phyloP scores from a whole-genome alignment of 2,113 vertebrate genomes.

The Stictonetta naevosa region DNA sequence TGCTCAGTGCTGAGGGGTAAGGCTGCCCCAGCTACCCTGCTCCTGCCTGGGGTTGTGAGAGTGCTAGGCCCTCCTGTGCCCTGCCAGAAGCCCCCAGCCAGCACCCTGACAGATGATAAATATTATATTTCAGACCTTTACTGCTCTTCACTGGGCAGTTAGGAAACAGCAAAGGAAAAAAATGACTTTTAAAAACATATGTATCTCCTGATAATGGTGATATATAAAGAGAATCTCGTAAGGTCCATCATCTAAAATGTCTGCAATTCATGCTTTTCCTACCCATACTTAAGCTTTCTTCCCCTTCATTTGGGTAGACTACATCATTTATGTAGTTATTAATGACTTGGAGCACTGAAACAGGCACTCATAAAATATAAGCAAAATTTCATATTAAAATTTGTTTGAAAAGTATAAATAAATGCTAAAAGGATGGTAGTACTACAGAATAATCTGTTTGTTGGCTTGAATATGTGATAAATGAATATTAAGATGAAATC shows the following conservation, averaged over 20 bases:
- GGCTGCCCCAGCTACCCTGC: background rate
- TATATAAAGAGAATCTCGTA: background rate
- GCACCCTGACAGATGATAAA: background rate
- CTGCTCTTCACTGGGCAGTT: background rate
- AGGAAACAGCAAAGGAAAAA: background rate
- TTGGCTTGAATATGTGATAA: background rate
- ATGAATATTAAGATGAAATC: background rate
- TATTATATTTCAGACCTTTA: background rate
- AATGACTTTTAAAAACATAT: background rate
- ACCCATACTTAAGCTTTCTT: background rate
- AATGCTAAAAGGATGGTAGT: background rate
- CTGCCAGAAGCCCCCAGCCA: background rate
- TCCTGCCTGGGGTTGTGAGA: background rate
- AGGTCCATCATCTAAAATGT: background rate
- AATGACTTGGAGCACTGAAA: background rate
- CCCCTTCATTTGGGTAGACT: background rate
- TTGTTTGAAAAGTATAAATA: background rate
- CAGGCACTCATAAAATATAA: background rate
- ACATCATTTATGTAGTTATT: background rate
- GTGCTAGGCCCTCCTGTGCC: no score
- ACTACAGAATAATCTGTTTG: background rate
- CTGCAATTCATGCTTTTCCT: background rate
- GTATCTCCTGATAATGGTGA: background rate
- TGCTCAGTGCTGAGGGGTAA: background rate
- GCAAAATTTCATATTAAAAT: background rate